A percentile compares a stretch with the other conserved stretches of the same genome.
Conservation (phyloP, 2,797 vertebrate genomes). For the Sciurus vulgaris region DNA sequence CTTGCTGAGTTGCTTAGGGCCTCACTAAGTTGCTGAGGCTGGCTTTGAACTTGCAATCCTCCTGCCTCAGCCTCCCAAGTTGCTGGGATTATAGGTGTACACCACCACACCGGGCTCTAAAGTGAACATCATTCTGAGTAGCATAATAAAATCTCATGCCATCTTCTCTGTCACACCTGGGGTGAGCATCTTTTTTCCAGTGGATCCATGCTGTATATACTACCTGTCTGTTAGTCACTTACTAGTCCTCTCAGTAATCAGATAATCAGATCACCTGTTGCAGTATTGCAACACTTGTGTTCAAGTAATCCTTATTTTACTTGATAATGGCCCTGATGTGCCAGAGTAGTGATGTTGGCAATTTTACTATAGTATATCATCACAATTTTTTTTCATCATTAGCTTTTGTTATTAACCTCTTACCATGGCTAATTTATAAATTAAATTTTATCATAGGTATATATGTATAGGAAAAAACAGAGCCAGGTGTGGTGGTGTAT, state of each 20-base stretch:
- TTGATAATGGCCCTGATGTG: neutral
- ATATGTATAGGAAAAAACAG: neutral
- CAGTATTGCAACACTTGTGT: too few species aligned
- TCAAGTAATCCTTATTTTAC: neutral
- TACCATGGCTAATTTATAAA: neutral
- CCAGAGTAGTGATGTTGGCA: neutral
- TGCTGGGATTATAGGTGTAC: too few species aligned
- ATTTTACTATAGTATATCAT: neutral
- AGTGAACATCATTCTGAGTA: neutral
- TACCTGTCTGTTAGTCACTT: neutral
- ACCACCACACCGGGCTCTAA: neutral
- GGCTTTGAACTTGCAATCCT: too few species aligned
- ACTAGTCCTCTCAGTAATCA: neutral
- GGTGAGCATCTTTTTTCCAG: neutral
- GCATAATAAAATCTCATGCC: neutral
- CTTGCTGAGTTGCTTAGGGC: too few species aligned
- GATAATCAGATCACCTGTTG: neutral
- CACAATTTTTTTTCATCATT: neutral
- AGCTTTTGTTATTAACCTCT: neutral
- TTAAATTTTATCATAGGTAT: neutral
- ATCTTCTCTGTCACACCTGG: neutral
- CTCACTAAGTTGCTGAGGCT: too few species aligned
- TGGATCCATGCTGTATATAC: neutral
- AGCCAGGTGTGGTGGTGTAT: too few species aligned
- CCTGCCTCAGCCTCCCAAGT: too few species aligned